Conservation (phyloP, 2,888 invertebrate species). For the Hemicrepidius hirtus region DNA sequence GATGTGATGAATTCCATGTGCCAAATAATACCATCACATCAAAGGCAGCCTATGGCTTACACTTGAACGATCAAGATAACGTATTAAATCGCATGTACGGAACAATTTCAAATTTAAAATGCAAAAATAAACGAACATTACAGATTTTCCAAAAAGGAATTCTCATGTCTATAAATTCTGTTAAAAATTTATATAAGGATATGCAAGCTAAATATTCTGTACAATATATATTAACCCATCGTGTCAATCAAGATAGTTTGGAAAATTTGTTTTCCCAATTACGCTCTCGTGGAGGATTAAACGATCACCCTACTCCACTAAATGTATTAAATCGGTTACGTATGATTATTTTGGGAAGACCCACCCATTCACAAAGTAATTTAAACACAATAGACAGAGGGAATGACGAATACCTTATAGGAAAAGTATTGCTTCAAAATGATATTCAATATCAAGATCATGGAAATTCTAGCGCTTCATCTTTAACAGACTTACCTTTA, state of each 20-base stretch:
- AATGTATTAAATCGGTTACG: slow-evolving; percentile 53
- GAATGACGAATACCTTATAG: background rate
- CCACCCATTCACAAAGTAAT: background rate
- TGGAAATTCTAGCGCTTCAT: background rate
- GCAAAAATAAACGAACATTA: background rate
- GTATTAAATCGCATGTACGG: background rate
- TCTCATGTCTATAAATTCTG: background rate
- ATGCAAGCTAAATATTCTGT: background rate
- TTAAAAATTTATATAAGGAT: background rate
- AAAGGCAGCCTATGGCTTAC: background rate
- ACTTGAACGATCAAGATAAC: background rate
- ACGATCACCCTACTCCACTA: slow-evolving; percentile 57
- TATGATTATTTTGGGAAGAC: slow-evolving; percentile 55
- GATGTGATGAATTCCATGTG: slow-evolving; percentile 5
- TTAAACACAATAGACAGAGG: background rate
- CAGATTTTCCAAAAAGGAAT: background rate
- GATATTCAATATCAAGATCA: background rate
- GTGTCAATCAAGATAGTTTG: slow-evolving; percentile 48
- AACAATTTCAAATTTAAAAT: background rate
- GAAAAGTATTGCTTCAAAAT: background rate
- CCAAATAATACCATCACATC: background rate
- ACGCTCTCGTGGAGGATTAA: slow-evolving; percentile 51
- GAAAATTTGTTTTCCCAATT: slow-evolving; percentile 53
- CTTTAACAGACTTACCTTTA: no score
- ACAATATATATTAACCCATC: slow-evolving; percentile 24